A percentile compares a stretch with the other conserved stretches of the same genome.
These are phyloP conservation scores for Petroica traversi DNA, from an alignment of 2,113 vertebrate species.

Conservation along the genomic window DNA sequence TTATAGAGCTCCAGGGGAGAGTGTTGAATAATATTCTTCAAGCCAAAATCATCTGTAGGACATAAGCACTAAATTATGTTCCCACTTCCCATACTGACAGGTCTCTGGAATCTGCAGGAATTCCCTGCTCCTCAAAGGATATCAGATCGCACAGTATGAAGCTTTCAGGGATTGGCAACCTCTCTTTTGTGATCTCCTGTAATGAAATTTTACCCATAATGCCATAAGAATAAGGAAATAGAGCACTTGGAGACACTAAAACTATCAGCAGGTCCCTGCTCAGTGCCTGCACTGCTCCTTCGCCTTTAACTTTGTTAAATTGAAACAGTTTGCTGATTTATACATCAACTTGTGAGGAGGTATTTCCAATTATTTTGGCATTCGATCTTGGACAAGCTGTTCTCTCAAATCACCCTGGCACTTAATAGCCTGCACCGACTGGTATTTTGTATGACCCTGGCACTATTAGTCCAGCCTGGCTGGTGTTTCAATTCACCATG, in stretches of 20 bases:
- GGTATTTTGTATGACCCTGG: slow-evolving; percentile 75
- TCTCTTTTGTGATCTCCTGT: neutral
- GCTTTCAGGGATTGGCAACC: slow-evolving; percentile 51
- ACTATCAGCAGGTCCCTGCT: neutral
- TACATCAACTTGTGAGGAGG: slow-evolving; percentile 59
- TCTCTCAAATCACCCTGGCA: slow-evolving; percentile 79
- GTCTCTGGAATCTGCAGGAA: slow-evolving; percentile 48
- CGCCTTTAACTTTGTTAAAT: slow-evolving; percentile 49
- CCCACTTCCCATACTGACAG: slow-evolving; percentile 36
- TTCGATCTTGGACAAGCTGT: slow-evolving; percentile 74
- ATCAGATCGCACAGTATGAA: neutral
- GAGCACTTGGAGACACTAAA: neutral
- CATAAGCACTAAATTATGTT: slow-evolving; percentile 68
- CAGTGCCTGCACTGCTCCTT: neutral
- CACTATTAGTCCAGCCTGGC: slow-evolving; percentile 74
- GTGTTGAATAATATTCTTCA: slow-evolving; percentile 39
- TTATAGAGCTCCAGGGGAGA: slow-evolving; percentile 48
- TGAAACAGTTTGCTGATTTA: slow-evolving; percentile 73
- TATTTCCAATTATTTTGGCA: slow-evolving; percentile 80
- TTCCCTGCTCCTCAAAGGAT: slow-evolving; percentile 56
- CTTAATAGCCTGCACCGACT: slow-evolving; percentile 60
- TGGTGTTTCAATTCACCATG: slow-evolving; percentile 62
- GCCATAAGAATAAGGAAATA: neutral
- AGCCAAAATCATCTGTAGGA: slow-evolving; percentile 54
- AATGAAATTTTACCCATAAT: slow-evolving; percentile 43